A percentile compares a stretch with the other conserved stretches of the same genome.
These are phyloP conservation scores for Takifugu bimaculatus DNA, from an alignment of 2,113 vertebrate genomes.

Conservation along the genomic window DNA sequence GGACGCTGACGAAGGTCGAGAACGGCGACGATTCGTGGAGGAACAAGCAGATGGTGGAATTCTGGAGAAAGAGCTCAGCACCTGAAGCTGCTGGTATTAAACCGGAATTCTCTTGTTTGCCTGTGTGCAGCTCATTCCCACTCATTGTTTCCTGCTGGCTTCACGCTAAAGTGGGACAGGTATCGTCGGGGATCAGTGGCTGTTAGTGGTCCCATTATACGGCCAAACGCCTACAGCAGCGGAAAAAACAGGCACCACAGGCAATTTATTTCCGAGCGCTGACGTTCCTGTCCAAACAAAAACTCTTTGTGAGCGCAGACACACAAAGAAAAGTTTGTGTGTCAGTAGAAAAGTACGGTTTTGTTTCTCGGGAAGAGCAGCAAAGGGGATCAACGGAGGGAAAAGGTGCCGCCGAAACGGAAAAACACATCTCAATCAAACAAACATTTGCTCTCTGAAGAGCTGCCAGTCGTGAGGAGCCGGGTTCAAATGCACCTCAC, in stretches of 20 bases:
- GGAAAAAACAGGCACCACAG: constrained; percentile 42
- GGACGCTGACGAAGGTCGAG: constrained; percentile 34
- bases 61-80: too few relatives aligned
- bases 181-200: constrained; percentile 38
- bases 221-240: constrained; percentile 67
- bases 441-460: constrained; percentile 51
- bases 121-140: background rate
- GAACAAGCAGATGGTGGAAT: too few relatives aligned
- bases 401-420: constrained; percentile 27
- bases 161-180: constrained; percentile 57
- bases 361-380: constrained; percentile 56
- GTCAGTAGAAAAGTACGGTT: constrained; percentile 66
- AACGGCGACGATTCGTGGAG: background rate
- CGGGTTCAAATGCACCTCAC: constrained; percentile 64
- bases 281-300: constrained; percentile 66
- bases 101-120: constrained; percentile 5
- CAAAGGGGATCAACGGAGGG: constrained; percentile 54
- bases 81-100: constrained; percentile 2
- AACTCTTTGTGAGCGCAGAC: constrained; percentile 47
- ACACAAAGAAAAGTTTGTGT: constrained; percentile 75
- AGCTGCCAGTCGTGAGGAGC: constrained; percentile 57
- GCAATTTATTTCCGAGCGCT: constrained; percentile 61
- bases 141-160: constrained; percentile 15
- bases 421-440: constrained; percentile 70
- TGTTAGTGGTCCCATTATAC: constrained; percentile 55